These are phyloP conservation scores for Platynereis dumerilii DNA, from an alignment of 2,888 invertebrate genomes.

Conservation along the genomic window DNA sequence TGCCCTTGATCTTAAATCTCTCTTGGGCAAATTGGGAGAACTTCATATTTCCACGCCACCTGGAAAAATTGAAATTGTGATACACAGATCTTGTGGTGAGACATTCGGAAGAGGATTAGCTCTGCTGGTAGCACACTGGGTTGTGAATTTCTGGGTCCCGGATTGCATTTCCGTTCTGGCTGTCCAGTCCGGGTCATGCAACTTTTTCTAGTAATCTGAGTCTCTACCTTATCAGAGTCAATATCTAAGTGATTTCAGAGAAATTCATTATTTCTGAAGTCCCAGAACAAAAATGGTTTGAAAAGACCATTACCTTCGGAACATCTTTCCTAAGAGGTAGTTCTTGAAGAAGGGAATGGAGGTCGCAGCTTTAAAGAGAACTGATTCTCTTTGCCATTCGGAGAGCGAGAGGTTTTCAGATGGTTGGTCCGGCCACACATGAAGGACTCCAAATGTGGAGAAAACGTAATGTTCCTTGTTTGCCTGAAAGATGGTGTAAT, in stretches of 20 bases:
- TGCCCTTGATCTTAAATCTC: conserved; percentile 38
- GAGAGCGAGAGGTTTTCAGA: conserved; percentile 54
- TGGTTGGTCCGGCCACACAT: conserved; percentile 52
- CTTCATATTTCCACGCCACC: conserved; percentile 55
- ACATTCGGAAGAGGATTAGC: too few relatives aligned
- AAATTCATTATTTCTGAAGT: too few relatives aligned
- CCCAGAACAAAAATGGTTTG: too few relatives aligned
- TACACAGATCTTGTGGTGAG: too few relatives aligned
- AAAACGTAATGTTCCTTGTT: conserved; percentile 60
- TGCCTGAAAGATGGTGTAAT: conserved; percentile 37
- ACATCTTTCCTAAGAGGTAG: conserved; percentile 55
- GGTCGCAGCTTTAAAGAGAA: conserved; percentile 56
- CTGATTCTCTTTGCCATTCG: conserved; percentile 61
- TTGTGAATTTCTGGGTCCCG: too few relatives aligned
- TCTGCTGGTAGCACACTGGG: too few relatives aligned
- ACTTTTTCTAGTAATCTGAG: too few relatives aligned
- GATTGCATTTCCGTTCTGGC: too few relatives aligned
- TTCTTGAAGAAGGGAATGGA: conserved; percentile 60
- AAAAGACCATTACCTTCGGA: conserved; percentile 55
- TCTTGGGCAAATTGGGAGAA: conserved; percentile 48
- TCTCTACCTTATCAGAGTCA: too few relatives aligned
- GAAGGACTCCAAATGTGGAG: conserved; percentile 62
- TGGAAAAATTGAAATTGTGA: too few relatives aligned
- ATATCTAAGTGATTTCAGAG: too few relatives aligned
- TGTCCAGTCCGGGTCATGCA: too few relatives aligned